phyloP scores from a whole-genome alignment of 2,113 vertebrate species.

The Pterocles gutturalis region DNA sequence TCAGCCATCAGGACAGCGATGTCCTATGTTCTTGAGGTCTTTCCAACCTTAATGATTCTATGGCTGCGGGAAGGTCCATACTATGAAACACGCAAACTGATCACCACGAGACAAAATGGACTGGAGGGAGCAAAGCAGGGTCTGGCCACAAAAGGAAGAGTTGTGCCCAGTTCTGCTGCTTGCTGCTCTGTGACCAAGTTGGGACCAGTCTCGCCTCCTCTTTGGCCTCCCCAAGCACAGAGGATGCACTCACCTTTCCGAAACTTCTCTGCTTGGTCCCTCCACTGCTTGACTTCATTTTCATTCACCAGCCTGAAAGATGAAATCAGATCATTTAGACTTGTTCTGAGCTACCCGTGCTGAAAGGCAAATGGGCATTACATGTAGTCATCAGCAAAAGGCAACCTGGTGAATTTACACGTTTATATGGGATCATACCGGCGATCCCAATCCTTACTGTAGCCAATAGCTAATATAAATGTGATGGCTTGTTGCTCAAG shows the following conservation, averaged over 20 bases:
- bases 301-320: constrained; percentile 93
- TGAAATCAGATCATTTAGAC: not conserved
- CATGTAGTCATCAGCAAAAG: not conserved
- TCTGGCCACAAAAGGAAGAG: not conserved
- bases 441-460: not conserved
- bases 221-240: not conserved
- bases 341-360: not conserved
- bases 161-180: not conserved
- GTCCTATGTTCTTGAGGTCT: not conserved
- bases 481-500: not conserved
- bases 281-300: constrained; percentile 97
- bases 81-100: not conserved
- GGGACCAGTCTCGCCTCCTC: not conserved
- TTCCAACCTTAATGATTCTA: too few relatives aligned
- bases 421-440: not conserved
- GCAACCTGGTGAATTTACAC: not conserved
- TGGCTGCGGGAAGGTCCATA: not conserved
- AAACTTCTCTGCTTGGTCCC: constrained; percentile 96
- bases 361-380: not conserved
- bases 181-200: not conserved
- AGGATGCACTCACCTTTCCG: constrained; percentile 86
- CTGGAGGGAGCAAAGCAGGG: not conserved
- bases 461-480: not conserved
- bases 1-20: not conserved
- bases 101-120: not conserved